Evolutionary conservation across 2,113 vertebrate species (phyloP).

Genomic region (Scomber scombrus): DNA sequence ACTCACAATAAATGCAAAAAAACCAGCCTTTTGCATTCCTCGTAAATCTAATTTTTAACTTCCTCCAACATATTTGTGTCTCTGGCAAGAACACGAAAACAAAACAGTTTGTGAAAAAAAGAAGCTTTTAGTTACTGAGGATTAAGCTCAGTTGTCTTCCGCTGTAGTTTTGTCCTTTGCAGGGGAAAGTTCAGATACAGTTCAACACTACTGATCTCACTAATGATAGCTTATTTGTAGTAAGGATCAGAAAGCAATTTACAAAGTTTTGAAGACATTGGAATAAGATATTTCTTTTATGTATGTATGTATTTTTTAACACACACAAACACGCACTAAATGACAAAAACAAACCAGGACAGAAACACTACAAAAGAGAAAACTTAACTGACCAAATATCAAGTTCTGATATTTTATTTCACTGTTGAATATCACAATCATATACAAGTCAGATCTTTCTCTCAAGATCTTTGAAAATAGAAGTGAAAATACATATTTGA

Average conservation of each 20-base stretch:
- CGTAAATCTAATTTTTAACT: not conserved
- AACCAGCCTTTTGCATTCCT: not conserved
- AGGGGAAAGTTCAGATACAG: constrained; percentile 7
- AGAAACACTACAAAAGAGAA: too few species aligned
- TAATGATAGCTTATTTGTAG: not conserved
- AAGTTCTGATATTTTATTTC: too few species aligned
- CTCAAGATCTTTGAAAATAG: too few species aligned
- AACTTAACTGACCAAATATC: too few species aligned
- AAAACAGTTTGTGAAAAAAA: not conserved
- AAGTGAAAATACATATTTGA: too few species aligned
- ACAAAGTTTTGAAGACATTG: not conserved
- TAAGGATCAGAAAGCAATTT: not conserved
- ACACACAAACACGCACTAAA: too few species aligned
- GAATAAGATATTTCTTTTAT: too few species aligned
- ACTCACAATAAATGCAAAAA: not conserved
- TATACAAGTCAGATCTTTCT: too few species aligned
- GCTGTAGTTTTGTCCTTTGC: not conserved
- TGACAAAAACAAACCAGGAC: too few species aligned
- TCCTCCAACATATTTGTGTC: not conserved
- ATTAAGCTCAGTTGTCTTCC: not conserved
- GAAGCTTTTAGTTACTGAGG: not conserved
- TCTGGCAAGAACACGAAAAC: not conserved
- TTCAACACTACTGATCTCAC: not conserved
- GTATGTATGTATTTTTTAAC: too few species aligned
- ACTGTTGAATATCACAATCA: too few species aligned